Base-by-base conservation (phyloP, 2,797 vertebrate genomes). In the Acanthis flammea region DNA sequence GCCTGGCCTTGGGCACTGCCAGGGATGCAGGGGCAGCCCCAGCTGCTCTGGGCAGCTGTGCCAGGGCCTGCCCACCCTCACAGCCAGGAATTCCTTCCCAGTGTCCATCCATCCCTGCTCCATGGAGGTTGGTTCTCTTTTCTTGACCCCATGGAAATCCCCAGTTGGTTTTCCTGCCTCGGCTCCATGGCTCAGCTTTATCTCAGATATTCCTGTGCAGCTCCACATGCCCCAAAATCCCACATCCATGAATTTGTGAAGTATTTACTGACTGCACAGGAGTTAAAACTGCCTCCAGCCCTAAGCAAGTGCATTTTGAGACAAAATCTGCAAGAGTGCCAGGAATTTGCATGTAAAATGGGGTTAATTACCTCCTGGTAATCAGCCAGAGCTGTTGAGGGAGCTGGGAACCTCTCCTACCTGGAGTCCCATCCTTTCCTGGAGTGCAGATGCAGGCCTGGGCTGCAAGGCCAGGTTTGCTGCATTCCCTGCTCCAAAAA, bases 311-410 rank as follows among this genome's bases (percentile, higher is more conserved):
- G 39, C 77, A 51, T 91, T 91, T 92, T 50, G 70, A 84, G 73
- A 78, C 50, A 81, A 78, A 90, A 78, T 73, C 74, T 72, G 13
- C 30, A 47, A 37, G 33, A 86, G 47, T 37, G 72, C 53, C 50
- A 91, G 39, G 88, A 85, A 91, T 90, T 76, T 75, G 58, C 30
- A 22, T 33, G 44, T 57, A 72, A 89, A 65, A 85, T 35, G 55
- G 48, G 50, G 72, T 73, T 93, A 93, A 95, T 90, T 76, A 80
- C 73, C 71, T 85, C 82, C 70, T 3, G 35, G 65, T 24, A 88
- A 90, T 91, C 93, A 72, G 84, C 17, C 28, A 24, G 87, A 90
- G 86, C 15, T 48, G 73, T 71, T 76, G 57, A 33, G 2, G 25
- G 78, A 86, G 45, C 74, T 78, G 58, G 50, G 77, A 92, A 82